A percentile compares a stretch with the other conserved stretches of the same genome.
Conservation (phyloP, 2,888 invertebrate genomes). For the Micropterix aruncella region DNA sequence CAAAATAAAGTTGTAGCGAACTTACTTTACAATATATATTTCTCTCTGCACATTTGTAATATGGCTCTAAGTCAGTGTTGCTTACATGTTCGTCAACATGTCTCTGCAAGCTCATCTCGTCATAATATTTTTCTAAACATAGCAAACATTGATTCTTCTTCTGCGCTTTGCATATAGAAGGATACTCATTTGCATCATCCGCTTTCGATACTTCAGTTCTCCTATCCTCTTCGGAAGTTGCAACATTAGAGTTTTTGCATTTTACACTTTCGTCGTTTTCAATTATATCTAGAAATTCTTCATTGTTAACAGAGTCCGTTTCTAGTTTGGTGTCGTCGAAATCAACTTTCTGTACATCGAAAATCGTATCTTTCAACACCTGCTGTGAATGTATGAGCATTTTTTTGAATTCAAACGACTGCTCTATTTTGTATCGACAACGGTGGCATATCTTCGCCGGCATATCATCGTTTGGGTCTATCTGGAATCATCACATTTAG, state of each 20-base stretch:
- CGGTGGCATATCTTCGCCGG: conserved; percentile 10
- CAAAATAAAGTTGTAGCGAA: no score
- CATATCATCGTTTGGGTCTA: conserved; percentile 6
- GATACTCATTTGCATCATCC: conserved; percentile 6
- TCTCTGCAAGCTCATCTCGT: conserved; percentile 5
- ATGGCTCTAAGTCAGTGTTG: conserved; percentile 10
- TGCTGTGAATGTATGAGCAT: conserved; percentile 9
- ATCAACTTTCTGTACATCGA: conserved; percentile 1
- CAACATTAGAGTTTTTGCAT: background rate
- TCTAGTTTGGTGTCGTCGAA: background rate
- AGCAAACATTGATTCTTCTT: conserved; percentile 10
- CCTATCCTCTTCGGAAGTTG: background rate
- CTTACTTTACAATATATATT: conserved; percentile 8
- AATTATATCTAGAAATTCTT: background rate
- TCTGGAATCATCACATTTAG: conserved; percentile 9
- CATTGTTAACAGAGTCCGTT: background rate
- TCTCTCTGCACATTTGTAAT: conserved; percentile 9
- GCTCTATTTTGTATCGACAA: conserved; percentile 11
- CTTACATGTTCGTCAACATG: conserved; percentile 9
- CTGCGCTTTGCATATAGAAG: conserved; percentile 7
- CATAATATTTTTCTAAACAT: conserved; percentile 9
- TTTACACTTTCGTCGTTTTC: background rate
- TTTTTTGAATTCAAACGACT: conserved; percentile 9
- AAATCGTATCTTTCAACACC: conserved; percentile 7
- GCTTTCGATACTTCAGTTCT: background rate